Base-by-base conservation (phyloP, 1,140 invertebrate genomes). In the Trachymyrmex septentrionalis region DNA sequence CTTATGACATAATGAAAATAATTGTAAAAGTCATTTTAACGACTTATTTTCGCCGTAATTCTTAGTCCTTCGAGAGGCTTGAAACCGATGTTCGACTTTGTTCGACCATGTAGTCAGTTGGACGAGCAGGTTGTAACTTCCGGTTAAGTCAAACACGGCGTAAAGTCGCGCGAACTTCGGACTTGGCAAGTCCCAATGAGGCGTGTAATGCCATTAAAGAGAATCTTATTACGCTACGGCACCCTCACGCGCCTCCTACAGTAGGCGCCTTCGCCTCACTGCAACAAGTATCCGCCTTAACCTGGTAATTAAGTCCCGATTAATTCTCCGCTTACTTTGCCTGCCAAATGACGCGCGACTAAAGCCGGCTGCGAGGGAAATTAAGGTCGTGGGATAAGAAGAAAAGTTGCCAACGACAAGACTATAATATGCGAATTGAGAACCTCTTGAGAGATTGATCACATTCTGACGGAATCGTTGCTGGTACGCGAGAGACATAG, bases 171-270 rank as follows among this genome's bases (percentile, higher is more conserved):
- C 86, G 86, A 94, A 94, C 92, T 93, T 93, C 88, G 92, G 90
- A 94, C 94, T 95, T 94, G 91, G 90, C 93, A 95, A 94, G 93
- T 94, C 91, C 93, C 94, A 95, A 95, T 95, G 95, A 95, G 95
- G 94, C 95, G 94, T 95, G 93, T 95, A 95, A 95, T 93, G 93
- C 94, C 93, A 95, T 95, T 95, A 95, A 94, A 95, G 94, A 92
- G 92, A 95, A 95, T 94, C 94, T 95, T 94, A 94, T 95, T 95
- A 95, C 93, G 91, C 86, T 87, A 89, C 86, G 91, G 86, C 87
- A 86, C 92, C 92, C 93, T 94, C 93, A 91, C 92, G 90, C 92
- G 90, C 90, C 93, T 91, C 88, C 88, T 84, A 81, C 84, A 27
- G 75, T 77, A 88, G 89, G 88, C 85, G 86, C 86, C 85, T 91